Conservation (phyloP, 2,888 invertebrate species). For the Pheosia gnoma region DNA sequence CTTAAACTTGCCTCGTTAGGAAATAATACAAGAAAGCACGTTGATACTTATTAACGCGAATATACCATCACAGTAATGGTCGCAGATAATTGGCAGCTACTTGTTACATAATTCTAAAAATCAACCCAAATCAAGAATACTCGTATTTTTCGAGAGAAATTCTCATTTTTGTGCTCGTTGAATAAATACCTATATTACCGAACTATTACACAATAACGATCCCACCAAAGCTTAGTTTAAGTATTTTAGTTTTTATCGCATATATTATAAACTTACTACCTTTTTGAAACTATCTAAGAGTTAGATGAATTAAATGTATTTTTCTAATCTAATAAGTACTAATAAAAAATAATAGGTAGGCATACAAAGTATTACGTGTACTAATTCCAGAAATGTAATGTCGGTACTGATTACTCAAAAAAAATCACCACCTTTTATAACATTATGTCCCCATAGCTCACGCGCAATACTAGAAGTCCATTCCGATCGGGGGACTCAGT, state of each 20-base stretch:
- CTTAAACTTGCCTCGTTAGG: slow-evolving; percentile 42
- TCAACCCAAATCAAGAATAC: slow-evolving; percentile 23
- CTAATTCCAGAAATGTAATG: neutral
- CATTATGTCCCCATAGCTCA: no score
- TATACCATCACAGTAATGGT: slow-evolving; percentile 5
- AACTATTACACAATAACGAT: slow-evolving; percentile 75
- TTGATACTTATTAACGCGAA: neutral
- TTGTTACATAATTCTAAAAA: slow-evolving; percentile 9
- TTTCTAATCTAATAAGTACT: slow-evolving; percentile 47
- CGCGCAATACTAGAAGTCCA: no score
- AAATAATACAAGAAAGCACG: slow-evolving; percentile 22
- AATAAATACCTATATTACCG: slow-evolving; percentile 57
- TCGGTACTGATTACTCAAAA: no score
- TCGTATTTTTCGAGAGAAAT: slow-evolving; percentile 37
- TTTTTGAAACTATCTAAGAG: slow-evolving; percentile 46
- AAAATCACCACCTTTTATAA: no score
- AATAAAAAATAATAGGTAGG: slow-evolving; percentile 15
- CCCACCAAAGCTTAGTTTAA: slow-evolving; percentile 83
- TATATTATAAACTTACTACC: slow-evolving; percentile 46
- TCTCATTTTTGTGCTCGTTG: slow-evolving; percentile 31
- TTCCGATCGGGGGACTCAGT: no score
- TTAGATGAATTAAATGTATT: slow-evolving; percentile 52
- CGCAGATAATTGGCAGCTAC: neutral
- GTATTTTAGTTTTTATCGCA: slow-evolving; percentile 68
- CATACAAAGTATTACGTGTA: neutral